Evolutionary conservation across 1,140 invertebrate genomes (phyloP).

Genomic region (Hyles vespertilio): DNA sequence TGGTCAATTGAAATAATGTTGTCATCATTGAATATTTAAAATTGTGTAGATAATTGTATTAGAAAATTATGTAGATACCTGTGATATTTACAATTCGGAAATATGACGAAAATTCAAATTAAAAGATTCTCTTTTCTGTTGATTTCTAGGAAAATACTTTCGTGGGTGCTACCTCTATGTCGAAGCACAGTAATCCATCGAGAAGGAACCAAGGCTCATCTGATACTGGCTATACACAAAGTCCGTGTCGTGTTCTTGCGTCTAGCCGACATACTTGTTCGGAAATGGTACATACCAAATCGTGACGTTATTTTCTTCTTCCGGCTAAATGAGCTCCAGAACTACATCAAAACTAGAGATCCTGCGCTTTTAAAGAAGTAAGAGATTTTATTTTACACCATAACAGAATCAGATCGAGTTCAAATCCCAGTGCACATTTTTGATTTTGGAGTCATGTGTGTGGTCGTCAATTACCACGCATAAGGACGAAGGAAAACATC

Average conservation of each 20-base stretch:
- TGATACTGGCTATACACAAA: slow-evolving; percentile 78
- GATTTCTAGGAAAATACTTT: slow-evolving; percentile 44
- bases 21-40: too few species aligned
- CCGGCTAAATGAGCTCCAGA: slow-evolving; percentile 80
- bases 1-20: too few species aligned
- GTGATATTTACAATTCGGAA: too few species aligned
- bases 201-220: slow-evolving; percentile 81
- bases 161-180: slow-evolving; percentile 77
- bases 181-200: slow-evolving; percentile 78
- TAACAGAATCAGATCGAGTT: too few species aligned
- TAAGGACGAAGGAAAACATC: too few species aligned
- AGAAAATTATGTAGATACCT: too few species aligned
- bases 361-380: slow-evolving; percentile 81
- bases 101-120: too few species aligned
- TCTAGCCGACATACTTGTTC: slow-evolving; percentile 78
- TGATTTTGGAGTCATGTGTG: too few species aligned
- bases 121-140: not conserved
- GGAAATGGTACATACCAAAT: slow-evolving; percentile 80
- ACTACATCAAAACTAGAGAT: slow-evolving; percentile 76
- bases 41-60: too few species aligned
- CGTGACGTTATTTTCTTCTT: slow-evolving; percentile 83
- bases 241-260: slow-evolving; percentile 78
- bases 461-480: too few species aligned
- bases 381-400: slow-evolving; percentile 21
- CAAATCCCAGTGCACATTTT: too few species aligned